A percentile compares a stretch with the other conserved stretches of the same genome.
phyloP scores from a whole-genome alignment of 2,888 invertebrate genomes.

The Apocheima hispidaria region DNA sequence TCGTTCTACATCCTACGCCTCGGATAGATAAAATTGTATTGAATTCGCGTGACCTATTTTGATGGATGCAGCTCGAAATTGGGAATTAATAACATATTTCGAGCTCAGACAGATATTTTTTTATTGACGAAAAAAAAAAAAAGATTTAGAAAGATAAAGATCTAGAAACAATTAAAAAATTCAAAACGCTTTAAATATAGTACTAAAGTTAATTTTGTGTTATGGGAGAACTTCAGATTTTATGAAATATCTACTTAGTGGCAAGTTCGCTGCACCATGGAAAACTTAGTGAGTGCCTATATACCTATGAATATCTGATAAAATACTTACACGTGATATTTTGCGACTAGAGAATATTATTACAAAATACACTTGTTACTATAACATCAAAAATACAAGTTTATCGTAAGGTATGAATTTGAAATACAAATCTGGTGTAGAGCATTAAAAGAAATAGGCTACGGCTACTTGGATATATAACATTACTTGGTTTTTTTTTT shows the following conservation, averaged over 20 bases:
- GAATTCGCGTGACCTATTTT: not conserved
- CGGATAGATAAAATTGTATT: constrained; percentile 26
- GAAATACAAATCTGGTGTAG: too few relatives aligned
- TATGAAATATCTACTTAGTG: constrained; percentile 7
- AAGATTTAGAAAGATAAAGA: not conserved
- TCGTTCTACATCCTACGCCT: constrained; percentile 16
- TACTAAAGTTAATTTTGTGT: constrained; percentile 3
- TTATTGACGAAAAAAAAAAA: too few relatives aligned
- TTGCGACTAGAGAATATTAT: too few relatives aligned
- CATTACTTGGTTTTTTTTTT: too few relatives aligned
- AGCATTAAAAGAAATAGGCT: too few relatives aligned
- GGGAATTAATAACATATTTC: not conserved
- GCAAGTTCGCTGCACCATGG: not conserved
- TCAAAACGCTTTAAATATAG: constrained; percentile 2
- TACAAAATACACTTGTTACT: too few relatives aligned
- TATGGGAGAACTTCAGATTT: constrained; percentile 6
- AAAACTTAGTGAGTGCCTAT: not conserved
- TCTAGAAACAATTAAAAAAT: not conserved
- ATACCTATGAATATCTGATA: not conserved
- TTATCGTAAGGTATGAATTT: too few relatives aligned
- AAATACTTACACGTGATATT: not conserved
- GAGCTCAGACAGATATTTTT: too few relatives aligned
- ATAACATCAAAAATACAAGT: too few relatives aligned
- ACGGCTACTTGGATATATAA: too few relatives aligned
- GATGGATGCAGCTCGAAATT: constrained; percentile 12